Conservation (phyloP, 1,140 invertebrate species). For the Caenorhabditis inopinata region DNA sequence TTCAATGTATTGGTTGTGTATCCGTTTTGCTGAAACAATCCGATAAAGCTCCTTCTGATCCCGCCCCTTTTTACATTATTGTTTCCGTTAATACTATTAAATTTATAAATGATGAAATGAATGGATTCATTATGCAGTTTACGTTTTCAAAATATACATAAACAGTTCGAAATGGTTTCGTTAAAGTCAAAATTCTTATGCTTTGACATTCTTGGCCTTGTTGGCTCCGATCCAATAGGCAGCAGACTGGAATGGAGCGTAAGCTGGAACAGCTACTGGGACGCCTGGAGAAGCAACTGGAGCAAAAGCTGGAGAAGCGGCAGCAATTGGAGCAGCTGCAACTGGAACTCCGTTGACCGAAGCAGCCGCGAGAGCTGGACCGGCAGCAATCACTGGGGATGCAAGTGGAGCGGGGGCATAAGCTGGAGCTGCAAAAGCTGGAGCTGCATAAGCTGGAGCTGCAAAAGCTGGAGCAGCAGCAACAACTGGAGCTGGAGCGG, state of each 20-base stretch:
- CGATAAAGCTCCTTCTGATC: too few species aligned
- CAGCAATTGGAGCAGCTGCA: not conserved
- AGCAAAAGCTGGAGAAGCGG: not conserved
- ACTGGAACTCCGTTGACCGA: too few species aligned
- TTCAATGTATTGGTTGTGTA: too few species aligned
- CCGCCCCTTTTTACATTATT: too few species aligned
- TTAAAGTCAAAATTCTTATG: not conserved
- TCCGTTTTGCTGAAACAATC: too few species aligned
- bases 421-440: slow-evolving; percentile 9
- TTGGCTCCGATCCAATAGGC: slow-evolving; percentile 49
- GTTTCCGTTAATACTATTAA: too few species aligned
- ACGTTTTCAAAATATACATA: slow-evolving; percentile 18
- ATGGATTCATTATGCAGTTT: not conserved
- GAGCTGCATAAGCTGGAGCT: not conserved
- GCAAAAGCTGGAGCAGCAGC: not conserved
- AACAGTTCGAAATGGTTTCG: not conserved
- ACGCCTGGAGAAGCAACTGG: not conserved
- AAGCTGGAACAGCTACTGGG: slow-evolving; percentile 45
- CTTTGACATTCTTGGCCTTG: slow-evolving; percentile 45
- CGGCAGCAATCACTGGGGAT: not conserved
- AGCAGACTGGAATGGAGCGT: slow-evolving; percentile 47
- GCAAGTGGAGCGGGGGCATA: not conserved
- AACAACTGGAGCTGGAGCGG: slow-evolving; percentile 4
- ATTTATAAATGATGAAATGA: not conserved
- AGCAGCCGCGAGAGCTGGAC: not conserved